Evolutionary conservation across 2,113 vertebrate genomes (phyloP), one percentile per base, ranked within the genome.

Genomic region (Baryphthengus martii): DNA sequence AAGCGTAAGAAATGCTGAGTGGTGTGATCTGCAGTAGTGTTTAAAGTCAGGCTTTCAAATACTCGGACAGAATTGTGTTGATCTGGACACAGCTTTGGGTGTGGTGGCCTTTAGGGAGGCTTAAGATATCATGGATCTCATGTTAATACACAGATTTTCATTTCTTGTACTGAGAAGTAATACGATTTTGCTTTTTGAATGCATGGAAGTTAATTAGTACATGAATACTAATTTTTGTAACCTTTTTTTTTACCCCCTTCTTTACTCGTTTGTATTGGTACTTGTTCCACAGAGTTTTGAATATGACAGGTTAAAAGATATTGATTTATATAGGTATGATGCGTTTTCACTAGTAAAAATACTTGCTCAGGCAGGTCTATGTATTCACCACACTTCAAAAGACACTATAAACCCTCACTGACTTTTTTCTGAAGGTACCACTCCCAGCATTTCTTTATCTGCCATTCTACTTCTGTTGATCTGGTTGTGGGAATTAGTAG

Each of bases 1-100:
- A 77, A 39, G 24, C 3, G 3, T 33, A 26, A 10, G 7, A 88
- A 66, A 19, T 56, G 37, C 31, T 70, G 39, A 73, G 20, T 42
- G 17, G 10, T 42, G 45, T 70, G 84, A 89, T 56, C 45, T 2
- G 7, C 10, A n/a, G 40, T 4, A 1, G 15, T 55, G 49, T 56
- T 89, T 88, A 20, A 42, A 49, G 71, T 47, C n/a, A 61, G 29
- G 2, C 33, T 94, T 96, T 76, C 49, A 76, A 73, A 53, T 58
- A 44, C 10, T 66, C 80, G 28, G 11, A 74, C 28, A 35, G 68
- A 59, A 47, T 10, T 44, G 19, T 59, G 45, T 61, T 23, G 21
- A 14, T 53, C 10, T 0, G 0, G 35, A 25, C 6, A 3, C 0
- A 5, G 13, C 16, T 75, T 75, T 85, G 67, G 20, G 47, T 55